A percentile compares a stretch with the other conserved stretches of the same genome.
Conservation (phyloP, 1,140 invertebrate genomes). For the Lamellibrachia luymesi region DNA sequence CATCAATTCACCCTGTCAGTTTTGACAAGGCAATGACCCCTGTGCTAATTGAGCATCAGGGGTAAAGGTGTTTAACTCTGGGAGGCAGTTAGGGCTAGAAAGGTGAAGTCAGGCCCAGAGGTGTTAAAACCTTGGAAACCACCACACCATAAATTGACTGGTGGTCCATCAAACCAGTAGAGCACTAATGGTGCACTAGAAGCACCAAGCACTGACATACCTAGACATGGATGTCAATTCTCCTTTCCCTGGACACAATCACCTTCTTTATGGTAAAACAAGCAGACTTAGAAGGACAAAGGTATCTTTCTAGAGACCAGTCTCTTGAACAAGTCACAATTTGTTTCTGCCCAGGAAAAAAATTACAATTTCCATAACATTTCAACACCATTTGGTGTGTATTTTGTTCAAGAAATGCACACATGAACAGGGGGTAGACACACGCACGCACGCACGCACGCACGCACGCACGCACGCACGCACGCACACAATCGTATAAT, state of each 20-base stretch:
- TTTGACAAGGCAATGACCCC: constrained; percentile 3
- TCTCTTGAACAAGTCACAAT: no score
- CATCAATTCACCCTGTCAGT: neutral
- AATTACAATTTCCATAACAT: neutral
- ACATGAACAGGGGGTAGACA: no score
- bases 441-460: no score
- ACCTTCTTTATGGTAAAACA: neutral
- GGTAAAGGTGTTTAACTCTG: neutral
- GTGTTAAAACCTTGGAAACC: neutral
- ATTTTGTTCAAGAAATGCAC: no score
- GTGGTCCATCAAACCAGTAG: neutral
- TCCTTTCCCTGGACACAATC: neutral
- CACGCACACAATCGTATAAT: no score
- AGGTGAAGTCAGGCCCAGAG: neutral
- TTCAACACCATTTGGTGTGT: no score
- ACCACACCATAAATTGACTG: neutral
- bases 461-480: no score
- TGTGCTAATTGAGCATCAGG: neutral
- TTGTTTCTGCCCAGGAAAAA: neutral
- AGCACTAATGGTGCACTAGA: neutral
- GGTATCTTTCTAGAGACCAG: neutral
- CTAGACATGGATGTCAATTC: neutral
- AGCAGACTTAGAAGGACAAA: neutral
- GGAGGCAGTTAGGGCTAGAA: neutral
- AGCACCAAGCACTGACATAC: neutral